Evolutionary conservation across 2,113 vertebrate genomes (phyloP).

Genomic region (Erythrocercus mccallii): DNA sequence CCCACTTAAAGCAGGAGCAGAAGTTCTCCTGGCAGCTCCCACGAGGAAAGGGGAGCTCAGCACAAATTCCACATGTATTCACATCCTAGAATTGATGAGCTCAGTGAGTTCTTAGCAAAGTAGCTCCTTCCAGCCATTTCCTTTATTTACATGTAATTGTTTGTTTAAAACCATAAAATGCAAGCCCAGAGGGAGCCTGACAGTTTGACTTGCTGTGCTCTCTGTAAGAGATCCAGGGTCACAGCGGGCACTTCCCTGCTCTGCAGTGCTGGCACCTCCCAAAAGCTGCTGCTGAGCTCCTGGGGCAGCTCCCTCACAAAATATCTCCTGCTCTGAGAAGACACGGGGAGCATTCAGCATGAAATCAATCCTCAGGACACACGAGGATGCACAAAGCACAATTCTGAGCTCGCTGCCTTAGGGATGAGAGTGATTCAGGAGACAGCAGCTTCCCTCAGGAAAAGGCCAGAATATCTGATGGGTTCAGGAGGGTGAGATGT

Average conservation of each 20-base stretch:
- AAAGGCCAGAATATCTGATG: neutral
- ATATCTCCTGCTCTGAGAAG: neutral
- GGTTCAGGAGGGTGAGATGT: neutral
- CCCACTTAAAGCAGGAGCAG: neutral
- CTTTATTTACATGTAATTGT: conserved; percentile 9
- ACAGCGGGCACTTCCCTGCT: neutral
- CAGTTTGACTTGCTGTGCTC: neutral
- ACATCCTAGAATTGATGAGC: conserved; percentile 7
- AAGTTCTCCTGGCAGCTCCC: neutral
- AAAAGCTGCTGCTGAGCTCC: neutral
- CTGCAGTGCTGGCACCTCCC: neutral
- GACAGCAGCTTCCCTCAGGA: neutral
- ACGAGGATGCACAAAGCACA: fast-evolving
- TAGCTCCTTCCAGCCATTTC: conserved; percentile 23
- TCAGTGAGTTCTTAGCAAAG: neutral
- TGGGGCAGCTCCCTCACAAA: neutral
- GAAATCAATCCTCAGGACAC: fast-evolving
- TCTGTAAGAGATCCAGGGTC: neutral
- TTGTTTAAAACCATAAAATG: conserved; percentile 2
- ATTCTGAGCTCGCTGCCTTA: neutral
- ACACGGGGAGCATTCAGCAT: fast-evolving
- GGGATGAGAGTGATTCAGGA: neutral
- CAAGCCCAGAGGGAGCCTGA: neutral
- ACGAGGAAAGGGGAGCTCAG: neutral
- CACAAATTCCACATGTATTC: neutral